These are phyloP conservation scores for Butorides virescens DNA, from an alignment of 2,113 vertebrate species.

Conservation along the genomic window DNA sequence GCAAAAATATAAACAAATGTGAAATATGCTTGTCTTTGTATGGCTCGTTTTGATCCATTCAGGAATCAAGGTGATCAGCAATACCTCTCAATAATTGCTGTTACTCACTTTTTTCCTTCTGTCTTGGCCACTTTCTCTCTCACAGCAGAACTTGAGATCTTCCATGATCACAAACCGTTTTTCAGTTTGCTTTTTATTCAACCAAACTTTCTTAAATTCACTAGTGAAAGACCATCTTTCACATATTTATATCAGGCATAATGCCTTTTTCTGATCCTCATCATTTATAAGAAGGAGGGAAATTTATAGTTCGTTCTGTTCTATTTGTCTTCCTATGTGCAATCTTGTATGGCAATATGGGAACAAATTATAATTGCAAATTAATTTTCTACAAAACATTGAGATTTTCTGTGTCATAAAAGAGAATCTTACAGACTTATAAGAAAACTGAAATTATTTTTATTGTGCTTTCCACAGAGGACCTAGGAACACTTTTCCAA, in stretches of 20 bases:
- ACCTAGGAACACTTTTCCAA: background rate
- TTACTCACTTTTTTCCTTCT: background rate
- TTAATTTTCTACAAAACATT: background rate
- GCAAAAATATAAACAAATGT: background rate
- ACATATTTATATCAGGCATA: background rate
- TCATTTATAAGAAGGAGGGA: background rate
- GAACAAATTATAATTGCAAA: slow-evolving; percentile 39
- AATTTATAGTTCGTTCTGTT: slow-evolving; percentile 16
- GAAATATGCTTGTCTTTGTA: background rate
- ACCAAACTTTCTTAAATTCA: background rate
- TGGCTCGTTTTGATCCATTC: background rate
- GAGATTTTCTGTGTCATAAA: slow-evolving; percentile 4
- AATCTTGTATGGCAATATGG: background rate
- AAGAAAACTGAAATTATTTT: background rate
- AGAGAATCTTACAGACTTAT: background rate
- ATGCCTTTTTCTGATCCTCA: background rate
- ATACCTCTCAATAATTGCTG: background rate
- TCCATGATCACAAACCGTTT: background rate
- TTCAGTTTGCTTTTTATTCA: background rate
- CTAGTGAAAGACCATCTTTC: background rate
- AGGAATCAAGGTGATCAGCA: background rate
- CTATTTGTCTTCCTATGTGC: slow-evolving; percentile 24
- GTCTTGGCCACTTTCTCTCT: background rate
- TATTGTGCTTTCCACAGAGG: background rate
- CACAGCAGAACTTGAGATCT: background rate